Percentiles rank a stretch among this genome's conserved stretches.
Conservation (phyloP, 92 coral and sea anemone species). For the Porites evermanni region DNA sequence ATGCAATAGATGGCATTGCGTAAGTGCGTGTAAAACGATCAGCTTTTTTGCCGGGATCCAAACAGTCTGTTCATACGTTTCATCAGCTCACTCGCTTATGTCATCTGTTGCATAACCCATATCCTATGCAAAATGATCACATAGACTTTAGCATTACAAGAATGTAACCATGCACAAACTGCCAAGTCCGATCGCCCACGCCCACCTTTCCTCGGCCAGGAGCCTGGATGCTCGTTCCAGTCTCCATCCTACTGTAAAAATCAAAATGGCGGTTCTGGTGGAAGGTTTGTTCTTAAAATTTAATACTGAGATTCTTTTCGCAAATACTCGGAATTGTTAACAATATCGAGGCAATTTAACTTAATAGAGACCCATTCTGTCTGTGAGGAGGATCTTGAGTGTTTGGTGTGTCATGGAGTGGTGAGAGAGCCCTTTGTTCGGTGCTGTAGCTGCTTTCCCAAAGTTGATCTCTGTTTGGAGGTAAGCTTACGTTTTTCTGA, state of each 20-base stretch:
- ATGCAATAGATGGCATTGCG: too few species aligned
- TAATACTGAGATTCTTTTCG: neutral
- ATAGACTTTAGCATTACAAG: too few species aligned
- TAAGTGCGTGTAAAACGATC: too few species aligned
- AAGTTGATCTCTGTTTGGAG: slow-evolving; percentile 54
- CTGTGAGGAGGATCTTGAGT: slow-evolving; percentile 53
- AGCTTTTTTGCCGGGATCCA: too few species aligned
- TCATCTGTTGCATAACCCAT: too few species aligned
- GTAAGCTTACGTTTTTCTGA: slow-evolving; percentile 22
- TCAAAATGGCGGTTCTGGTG: slow-evolving; percentile 59
- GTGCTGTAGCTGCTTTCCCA: slow-evolving; percentile 51
- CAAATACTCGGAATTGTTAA: neutral
- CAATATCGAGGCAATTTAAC: neutral
- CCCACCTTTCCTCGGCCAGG: neutral
- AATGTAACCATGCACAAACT: too few species aligned
- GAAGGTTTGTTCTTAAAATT: slow-evolving; percentile 53
- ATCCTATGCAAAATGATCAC: too few species aligned
- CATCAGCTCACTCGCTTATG: too few species aligned
- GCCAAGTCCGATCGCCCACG: too few species aligned
- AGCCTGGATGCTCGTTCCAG: slow-evolving; percentile 35
- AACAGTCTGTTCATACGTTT: too few species aligned
- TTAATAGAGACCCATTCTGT: slow-evolving; percentile 19
- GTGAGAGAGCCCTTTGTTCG: slow-evolving; percentile 65
- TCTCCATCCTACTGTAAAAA: neutral
- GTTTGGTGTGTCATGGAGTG: slow-evolving; percentile 46